Evolutionary conservation across 2,888 invertebrate genomes (phyloP).

Genomic region (Gisinianus flammeolus): DNA sequence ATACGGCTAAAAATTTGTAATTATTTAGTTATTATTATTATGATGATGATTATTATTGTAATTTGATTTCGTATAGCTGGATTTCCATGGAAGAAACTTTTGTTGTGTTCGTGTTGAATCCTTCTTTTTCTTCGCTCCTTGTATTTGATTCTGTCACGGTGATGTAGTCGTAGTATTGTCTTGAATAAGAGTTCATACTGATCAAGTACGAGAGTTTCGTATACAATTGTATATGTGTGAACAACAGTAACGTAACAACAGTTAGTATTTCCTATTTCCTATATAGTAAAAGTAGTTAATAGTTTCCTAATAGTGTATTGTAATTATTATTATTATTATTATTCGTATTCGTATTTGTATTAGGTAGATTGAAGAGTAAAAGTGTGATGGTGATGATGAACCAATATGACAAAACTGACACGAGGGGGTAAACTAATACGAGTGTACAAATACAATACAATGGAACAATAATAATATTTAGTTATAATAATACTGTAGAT

Average conservation of each 20-base stretch:
- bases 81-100: background rate
- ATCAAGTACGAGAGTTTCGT: background rate
- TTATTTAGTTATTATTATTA: too few relatives aligned
- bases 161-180: background rate
- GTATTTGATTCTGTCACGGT: background rate
- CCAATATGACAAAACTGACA: background rate
- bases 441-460: background rate
- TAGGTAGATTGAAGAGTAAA: background rate
- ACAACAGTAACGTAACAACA: background rate
- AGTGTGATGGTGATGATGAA: background rate
- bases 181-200: background rate
- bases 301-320: background rate
- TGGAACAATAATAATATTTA: background rate
- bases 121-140: background rate
- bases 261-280: too few relatives aligned
- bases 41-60: background rate
- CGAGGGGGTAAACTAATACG: conserved; percentile 10
- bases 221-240: background rate
- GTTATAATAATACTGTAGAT: background rate
- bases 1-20: too few relatives aligned
- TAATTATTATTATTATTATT: background rate
- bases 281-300: background rate
- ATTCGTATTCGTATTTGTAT: background rate
- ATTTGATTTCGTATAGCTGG: background rate
- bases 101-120: background rate